phyloP scores from a whole-genome alignment of 2,888 invertebrate species.

The Noctua pronuba region DNA sequence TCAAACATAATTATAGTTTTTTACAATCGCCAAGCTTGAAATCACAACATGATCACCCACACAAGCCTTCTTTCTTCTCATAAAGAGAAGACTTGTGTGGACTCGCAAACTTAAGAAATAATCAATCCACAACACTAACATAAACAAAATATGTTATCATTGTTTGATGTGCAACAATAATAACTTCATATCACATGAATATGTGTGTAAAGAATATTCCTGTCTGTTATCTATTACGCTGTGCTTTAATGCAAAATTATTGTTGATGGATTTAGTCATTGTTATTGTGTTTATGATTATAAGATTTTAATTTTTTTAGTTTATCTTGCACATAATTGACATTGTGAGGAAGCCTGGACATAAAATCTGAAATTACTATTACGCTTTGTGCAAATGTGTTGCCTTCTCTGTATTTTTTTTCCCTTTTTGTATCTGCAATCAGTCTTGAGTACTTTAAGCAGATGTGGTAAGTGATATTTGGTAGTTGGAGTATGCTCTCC shows the following conservation, averaged over 20 bases:
- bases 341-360: neutral
- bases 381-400: neutral
- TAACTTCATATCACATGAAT: slow-evolving; percentile 8
- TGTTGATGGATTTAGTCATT: neutral
- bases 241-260: neutral
- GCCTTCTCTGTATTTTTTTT: too few species aligned
- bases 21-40: neutral
- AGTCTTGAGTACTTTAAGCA: too few species aligned
- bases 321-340: neutral
- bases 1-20: neutral
- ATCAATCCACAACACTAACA: neutral
- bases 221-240: neutral
- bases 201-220: neutral
- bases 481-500: too few species aligned
- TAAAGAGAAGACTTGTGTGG: neutral
- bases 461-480: too few species aligned
- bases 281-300: neutral
- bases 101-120: neutral
- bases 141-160: neutral
- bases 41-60: neutral
- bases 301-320: neutral
- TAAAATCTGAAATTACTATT: neutral
- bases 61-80: neutral
- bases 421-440: too few species aligned
- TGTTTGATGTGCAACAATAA: neutral